These are phyloP conservation scores for Ectemnius cavifrons DNA, from an alignment of 2,888 invertebrate genomes.

Conservation along the genomic window DNA sequence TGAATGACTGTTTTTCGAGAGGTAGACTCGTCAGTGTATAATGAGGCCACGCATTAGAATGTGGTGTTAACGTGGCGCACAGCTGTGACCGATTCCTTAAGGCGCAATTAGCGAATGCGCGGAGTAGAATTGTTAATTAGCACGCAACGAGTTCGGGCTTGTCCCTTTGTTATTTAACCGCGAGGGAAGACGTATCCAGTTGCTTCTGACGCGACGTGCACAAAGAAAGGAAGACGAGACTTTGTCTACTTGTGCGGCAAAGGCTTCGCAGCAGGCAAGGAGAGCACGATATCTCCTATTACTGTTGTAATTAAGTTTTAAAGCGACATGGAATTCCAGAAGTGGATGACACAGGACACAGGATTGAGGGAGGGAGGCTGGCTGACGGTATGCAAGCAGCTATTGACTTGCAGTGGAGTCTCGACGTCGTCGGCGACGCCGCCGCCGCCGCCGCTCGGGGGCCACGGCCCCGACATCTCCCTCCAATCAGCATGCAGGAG, in stretches of 20 bases:
- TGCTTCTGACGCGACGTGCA: slow-evolving; percentile 40
- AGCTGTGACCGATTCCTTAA: too few species aligned
- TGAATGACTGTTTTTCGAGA: too few species aligned
- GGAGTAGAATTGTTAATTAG: slow-evolving; percentile 65
- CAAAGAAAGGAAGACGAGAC: slow-evolving; percentile 60
- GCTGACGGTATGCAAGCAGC: slow-evolving; percentile 14
- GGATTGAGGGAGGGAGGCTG: slow-evolving; percentile 1
- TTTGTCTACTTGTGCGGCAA: slow-evolving; percentile 50
- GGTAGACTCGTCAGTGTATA: too few species aligned
- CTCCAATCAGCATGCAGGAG: slow-evolving; percentile 24
- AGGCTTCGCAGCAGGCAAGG: slow-evolving; percentile 27
- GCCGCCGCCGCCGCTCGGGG: too few species aligned
- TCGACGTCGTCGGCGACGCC: too few species aligned
- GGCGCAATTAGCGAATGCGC: slow-evolving; percentile 64
- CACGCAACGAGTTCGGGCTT: slow-evolving; percentile 54
- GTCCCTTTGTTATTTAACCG: slow-evolving; percentile 61
- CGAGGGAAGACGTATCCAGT: slow-evolving; percentile 51
- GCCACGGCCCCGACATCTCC: too few species aligned
- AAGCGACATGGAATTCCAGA: slow-evolving; percentile 32
- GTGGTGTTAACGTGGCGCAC: too few species aligned
- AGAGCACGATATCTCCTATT: slow-evolving; percentile 42
- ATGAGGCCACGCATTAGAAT: too few species aligned
- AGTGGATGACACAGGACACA: slow-evolving; percentile 7
- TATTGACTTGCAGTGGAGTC: slow-evolving; percentile 16
- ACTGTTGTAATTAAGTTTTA: slow-evolving; percentile 46